A percentile compares a stretch with the other conserved stretches of the same genome.
Evolutionary conservation across 2,888 invertebrate genomes (phyloP).

Genomic region (Diachrysia chrysitis): DNA sequence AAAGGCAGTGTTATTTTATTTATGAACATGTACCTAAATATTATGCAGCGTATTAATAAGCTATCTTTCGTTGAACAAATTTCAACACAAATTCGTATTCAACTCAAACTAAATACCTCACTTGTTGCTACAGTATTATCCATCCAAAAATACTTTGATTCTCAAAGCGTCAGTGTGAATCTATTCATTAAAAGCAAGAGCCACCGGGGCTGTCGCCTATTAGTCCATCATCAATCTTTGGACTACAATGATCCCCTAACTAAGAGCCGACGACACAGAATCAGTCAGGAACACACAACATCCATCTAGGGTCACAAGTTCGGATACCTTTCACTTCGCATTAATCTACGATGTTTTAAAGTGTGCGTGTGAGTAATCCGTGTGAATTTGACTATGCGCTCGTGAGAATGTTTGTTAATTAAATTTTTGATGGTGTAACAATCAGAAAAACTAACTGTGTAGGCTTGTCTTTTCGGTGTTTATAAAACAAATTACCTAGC

Average conservation of each 20-base stretch:
- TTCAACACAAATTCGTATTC: slow-evolving; percentile 36
- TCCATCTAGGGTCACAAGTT: slow-evolving; percentile 68
- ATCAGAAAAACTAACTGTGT: neutral
- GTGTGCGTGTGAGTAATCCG: neutral
- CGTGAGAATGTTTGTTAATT: slow-evolving; percentile 1
- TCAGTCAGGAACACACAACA: slow-evolving; percentile 65
- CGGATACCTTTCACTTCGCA: slow-evolving; percentile 55
- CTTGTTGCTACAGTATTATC: slow-evolving; percentile 47
- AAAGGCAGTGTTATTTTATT: no score
- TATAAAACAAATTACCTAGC: no score
- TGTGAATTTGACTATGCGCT: slow-evolving; percentile 16
- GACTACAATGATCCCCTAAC: slow-evolving; percentile 81
- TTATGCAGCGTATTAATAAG: no score
- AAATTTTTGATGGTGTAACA: neutral
- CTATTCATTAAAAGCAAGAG: slow-evolving; percentile 51
- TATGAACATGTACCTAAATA: no score
- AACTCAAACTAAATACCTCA: slow-evolving; percentile 49
- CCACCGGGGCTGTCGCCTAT: slow-evolving; percentile 71
- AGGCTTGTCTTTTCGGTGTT: neutral
- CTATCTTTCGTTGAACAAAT: no score
- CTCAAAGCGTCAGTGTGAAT: slow-evolving; percentile 33
- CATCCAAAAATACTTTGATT: slow-evolving; percentile 44
- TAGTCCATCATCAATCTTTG: slow-evolving; percentile 81
- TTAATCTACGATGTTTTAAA: slow-evolving; percentile 5
- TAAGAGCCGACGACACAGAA: slow-evolving; percentile 77